These are phyloP conservation scores for Cyprinodon tularosa DNA, from an alignment of 2,113 vertebrate genomes.

Conservation along the genomic window DNA sequence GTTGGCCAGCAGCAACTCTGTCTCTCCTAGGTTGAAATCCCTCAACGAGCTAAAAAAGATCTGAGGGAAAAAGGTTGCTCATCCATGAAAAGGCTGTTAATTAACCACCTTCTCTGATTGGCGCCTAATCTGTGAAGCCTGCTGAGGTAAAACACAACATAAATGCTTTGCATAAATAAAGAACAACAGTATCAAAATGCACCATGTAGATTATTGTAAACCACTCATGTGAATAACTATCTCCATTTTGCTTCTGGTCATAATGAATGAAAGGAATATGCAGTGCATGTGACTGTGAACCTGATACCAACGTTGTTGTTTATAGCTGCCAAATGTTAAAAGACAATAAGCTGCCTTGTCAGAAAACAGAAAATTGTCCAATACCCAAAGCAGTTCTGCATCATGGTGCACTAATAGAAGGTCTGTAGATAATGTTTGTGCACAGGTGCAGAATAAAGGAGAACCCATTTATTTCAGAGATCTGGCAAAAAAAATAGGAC, in stretches of 20 bases:
- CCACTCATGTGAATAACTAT: slow-evolving; percentile 2
- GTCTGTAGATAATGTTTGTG: slow-evolving; percentile 35
- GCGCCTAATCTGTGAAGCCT: slow-evolving; percentile 5
- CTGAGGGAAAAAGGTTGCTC: not conserved
- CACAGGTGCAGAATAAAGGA: slow-evolving; percentile 55
- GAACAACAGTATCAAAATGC: not conserved
- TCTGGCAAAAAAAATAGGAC: slow-evolving; percentile 42
- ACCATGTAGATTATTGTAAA: slow-evolving; percentile 1
- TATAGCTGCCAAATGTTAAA: slow-evolving; percentile 3
- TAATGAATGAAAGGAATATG: not conserved
- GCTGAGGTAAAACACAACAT: slow-evolving; percentile 7
- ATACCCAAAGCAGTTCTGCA: slow-evolving; percentile 50
- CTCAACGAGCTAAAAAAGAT: not conserved
- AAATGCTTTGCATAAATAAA: not conserved
- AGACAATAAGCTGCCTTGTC: slow-evolving; percentile 51
- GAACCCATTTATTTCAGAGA: slow-evolving; percentile 57
- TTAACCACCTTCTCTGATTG: slow-evolving; percentile 1
- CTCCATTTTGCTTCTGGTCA: not conserved
- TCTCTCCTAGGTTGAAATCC: not conserved
- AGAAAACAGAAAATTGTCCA: slow-evolving; percentile 48
- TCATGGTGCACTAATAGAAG: slow-evolving; percentile 48
- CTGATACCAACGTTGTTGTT: slow-evolving; percentile 20
- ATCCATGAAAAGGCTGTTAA: slow-evolving; percentile 3
- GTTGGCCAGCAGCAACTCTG: not conserved
- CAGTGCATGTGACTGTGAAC: not conserved